Percentiles rank a stretch among this genome's conserved stretches.
phyloP scores from a whole-genome alignment of 1,140 invertebrate genomes.

The Papilio machaon region DNA sequence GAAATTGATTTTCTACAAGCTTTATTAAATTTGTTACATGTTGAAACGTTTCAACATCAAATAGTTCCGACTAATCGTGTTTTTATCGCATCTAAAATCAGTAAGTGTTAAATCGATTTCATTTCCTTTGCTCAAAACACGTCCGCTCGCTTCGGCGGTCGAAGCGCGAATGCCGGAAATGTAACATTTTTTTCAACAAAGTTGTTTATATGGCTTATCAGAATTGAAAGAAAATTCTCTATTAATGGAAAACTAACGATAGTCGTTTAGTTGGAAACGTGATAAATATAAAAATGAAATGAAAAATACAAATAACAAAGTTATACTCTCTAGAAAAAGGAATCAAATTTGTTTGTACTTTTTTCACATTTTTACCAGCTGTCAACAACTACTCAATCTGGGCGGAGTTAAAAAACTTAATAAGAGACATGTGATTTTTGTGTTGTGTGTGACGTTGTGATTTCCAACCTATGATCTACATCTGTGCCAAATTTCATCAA shows the following conservation, averaged over 20 bases:
- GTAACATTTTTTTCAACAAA: constrained; percentile 36
- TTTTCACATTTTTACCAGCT: background rate
- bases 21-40: background rate
- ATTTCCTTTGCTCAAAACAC: constrained; percentile 32
- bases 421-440: background rate
- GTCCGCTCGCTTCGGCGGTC: constrained; percentile 27
- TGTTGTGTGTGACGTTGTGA: too few relatives aligned
- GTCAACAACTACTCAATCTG: too few relatives aligned
- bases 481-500: too few relatives aligned
- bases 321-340: background rate
- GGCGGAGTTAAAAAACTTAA: too few relatives aligned
- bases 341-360: background rate
- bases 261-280: constrained; percentile 11
- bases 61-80: constrained; percentile 11
- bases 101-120: constrained; percentile 35
- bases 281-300: background rate
- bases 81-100: constrained; percentile 19
- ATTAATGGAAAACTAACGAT: constrained; percentile 30
- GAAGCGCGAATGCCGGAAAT: constrained; percentile 32
- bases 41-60: background rate
- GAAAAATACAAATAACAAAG: background rate
- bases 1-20: background rate
- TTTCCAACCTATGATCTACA: background rate
- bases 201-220: constrained; percentile 33
- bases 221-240: constrained; percentile 37